Evolutionary conservation across 37 sponge, comb jelly and placozoan genomes (phyloP).

Genomic region (Cliona cf. orientalis): DNA sequence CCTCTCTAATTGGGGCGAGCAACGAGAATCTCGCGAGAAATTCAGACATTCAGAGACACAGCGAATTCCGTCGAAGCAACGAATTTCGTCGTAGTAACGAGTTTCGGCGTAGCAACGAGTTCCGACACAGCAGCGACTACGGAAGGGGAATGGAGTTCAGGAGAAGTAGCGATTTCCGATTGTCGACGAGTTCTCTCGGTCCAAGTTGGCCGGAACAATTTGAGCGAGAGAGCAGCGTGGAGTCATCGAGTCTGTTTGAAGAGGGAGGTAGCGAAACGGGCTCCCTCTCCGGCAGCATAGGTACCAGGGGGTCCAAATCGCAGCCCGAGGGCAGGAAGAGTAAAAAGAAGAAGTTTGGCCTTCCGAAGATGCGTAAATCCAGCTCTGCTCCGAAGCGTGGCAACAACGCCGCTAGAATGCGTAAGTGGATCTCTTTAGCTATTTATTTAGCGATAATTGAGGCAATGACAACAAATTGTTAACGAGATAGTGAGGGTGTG

Average conservation of each 20-base stretch:
- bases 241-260: constrained; percentile 9
- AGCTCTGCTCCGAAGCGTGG: constrained; percentile 23
- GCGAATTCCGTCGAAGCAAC: no score
- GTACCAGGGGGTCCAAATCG: background rate
- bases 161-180: background rate
- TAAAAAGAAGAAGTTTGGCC: constrained; percentile 16
- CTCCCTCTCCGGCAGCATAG: background rate
- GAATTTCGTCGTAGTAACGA: no score
- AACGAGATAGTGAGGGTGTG: no score
- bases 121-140: background rate
- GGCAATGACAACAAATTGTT: no score
- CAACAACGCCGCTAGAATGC: constrained; percentile 2
- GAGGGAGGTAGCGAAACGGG: background rate
- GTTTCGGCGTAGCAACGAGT: no score
- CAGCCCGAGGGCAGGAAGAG: background rate
- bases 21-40: no score
- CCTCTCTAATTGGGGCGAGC: background rate
- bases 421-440: no score
- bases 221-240: background rate
- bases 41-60: no score
- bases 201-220: constrained; percentile 4
- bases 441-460: no score
- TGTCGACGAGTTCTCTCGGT: constrained; percentile 19
- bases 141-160: background rate
- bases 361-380: background rate